Evolutionary conservation across 2,888 invertebrate species (phyloP).

Genomic region (Hipparchia semele): DNA sequence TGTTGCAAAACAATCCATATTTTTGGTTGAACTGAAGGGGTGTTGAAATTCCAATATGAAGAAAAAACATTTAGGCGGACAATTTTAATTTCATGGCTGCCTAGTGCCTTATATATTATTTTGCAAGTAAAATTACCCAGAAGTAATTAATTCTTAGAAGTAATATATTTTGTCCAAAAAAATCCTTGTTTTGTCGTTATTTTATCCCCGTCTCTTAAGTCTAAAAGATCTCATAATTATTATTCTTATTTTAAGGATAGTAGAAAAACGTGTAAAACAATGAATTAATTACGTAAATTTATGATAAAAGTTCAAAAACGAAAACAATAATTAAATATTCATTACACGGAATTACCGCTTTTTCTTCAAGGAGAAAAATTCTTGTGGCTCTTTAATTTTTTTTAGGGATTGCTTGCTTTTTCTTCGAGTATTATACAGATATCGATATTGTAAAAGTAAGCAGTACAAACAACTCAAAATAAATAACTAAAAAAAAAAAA

Average conservation of each 20-base stretch:
- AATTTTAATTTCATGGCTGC: background rate
- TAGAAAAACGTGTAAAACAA: conserved; percentile 66
- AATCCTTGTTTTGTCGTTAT: background rate
- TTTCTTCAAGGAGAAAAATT: conserved; percentile 54
- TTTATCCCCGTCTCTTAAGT: conserved; percentile 10
- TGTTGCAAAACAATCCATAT: too few relatives aligned
- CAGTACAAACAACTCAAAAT: too few relatives aligned
- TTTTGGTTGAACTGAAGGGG: too few relatives aligned
- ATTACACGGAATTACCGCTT: conserved; percentile 70
- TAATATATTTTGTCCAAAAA: background rate
- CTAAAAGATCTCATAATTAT: conserved; percentile 22
- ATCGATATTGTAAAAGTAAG: conserved; percentile 18
- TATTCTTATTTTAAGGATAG: conserved; percentile 48
- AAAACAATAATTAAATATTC: conserved; percentile 77
- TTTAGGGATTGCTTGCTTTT: conserved; percentile 29
- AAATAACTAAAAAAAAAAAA: too few relatives aligned
- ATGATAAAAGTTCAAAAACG: conserved; percentile 59
- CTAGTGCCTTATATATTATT: background rate
- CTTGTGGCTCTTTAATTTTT: conserved; percentile 50
- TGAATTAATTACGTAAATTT: conserved; percentile 69
- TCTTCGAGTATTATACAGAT: conserved; percentile 15
- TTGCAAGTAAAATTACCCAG: conserved; percentile 1
- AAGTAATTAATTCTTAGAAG: background rate
- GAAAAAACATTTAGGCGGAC: too few relatives aligned
- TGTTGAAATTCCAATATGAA: too few relatives aligned